A percentile compares a stretch with the other conserved stretches of the same genome.
Conservation (phyloP, 2,888 invertebrate species). For the Pycnomerus fuliginosus region DNA sequence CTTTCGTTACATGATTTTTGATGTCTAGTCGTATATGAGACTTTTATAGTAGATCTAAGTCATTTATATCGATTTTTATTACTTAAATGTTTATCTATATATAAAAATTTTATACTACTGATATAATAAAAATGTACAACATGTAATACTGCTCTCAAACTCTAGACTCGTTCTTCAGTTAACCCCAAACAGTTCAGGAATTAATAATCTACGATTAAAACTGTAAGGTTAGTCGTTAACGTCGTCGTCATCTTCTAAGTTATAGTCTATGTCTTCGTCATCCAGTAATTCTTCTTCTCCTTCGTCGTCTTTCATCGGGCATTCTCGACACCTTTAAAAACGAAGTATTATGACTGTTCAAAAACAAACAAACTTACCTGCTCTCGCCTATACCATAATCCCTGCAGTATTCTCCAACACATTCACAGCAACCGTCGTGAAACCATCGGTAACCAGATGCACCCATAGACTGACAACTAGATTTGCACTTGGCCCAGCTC, state of each 20-base stretch:
- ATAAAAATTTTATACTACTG: constrained; percentile 16
- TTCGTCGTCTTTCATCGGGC: constrained; percentile 29
- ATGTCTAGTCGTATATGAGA: no score
- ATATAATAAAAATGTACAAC: constrained; percentile 19
- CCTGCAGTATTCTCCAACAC: constrained; percentile 83
- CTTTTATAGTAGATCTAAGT: no score
- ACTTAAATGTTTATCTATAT: constrained; percentile 11
- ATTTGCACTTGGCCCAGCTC: constrained; percentile 84
- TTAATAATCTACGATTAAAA: no score
- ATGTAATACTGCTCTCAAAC: no score
- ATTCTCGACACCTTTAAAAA: constrained; percentile 32
- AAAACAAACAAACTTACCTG: constrained; percentile 55
- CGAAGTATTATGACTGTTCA: no score
- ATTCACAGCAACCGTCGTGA: constrained; percentile 93
- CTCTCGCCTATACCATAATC: constrained; percentile 90
- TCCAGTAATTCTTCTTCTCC: constrained; percentile 23
- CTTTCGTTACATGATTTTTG: no score
- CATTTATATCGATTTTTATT: constrained; percentile 13
- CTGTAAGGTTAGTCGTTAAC: constrained; percentile 1
- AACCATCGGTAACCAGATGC: constrained; percentile 88
- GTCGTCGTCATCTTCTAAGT: constrained; percentile 28
- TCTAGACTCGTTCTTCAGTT: no score
- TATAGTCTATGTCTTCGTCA: constrained; percentile 32
- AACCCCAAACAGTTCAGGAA: no score
- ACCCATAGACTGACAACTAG: constrained; percentile 80